Evolutionary conservation across 2,113 vertebrate genomes (phyloP), one percentile per base, ranked within the genome.

Genomic region (Rhipidura dahli): DNA sequence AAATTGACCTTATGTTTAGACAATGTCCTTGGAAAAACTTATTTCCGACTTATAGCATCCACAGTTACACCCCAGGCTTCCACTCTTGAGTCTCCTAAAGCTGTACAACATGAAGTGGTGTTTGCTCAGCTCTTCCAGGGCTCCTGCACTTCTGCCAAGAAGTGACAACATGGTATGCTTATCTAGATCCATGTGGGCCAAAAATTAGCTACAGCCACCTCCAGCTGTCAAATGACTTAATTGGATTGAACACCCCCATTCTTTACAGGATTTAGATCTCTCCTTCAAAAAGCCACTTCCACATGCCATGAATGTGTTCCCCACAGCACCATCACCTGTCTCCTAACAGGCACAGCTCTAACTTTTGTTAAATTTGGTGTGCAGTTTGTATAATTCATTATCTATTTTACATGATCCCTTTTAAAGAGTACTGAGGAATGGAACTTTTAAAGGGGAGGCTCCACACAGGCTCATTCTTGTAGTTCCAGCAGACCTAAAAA

Each of bases 401-500:
- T 76, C 20, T 94, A 31, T 91, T 80, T 75, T 83, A 71, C 59
- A 24, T 59, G 5, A 2, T 59, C 33, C 40, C 49, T 83, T 94
- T 87, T 93, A 82, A 94, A 92, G 65, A n/a, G n/a, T n/a, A n/a
- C n/a, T n/a, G n/a, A n/a, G n/a, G n/a, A n/a, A n/a, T n/a, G n/a
- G n/a, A n/a, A n/a, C 49, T 83, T 94, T 87, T 93, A 82, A 94
- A 92, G 65, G 35, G 33, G 31, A 64, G 37, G 44, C 89, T 94
- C 76, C 93, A 89, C 1, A 0, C 4, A 2, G 79, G 35, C 80
- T 89, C 31, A 50, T 89, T 94, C 7, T 2, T 59, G 66, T 75
- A 68, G 80, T 53, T 89, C 71, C 89, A 92, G 76, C 88, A 95
- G 89, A 90, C 89, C 90, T 91, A 53, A 96, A 97, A 94, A 89